phyloP scores from a whole-genome alignment of 2,797 vertebrate genomes.

The Bradypodion ventrale region DNA sequence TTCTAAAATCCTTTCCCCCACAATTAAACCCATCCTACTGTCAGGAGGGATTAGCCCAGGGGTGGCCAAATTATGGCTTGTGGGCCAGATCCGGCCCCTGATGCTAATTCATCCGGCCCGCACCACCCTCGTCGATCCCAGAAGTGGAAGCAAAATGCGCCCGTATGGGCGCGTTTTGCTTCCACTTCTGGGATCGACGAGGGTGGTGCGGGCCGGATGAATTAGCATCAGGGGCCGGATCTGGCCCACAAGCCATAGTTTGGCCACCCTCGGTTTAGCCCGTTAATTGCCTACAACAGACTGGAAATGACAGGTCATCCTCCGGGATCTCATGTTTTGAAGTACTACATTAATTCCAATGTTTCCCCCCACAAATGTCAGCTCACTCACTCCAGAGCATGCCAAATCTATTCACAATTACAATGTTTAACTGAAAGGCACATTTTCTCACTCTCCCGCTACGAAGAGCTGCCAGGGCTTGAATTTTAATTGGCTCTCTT shows the following conservation, averaged over 20 bases:
- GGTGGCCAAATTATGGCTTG: too few species aligned
- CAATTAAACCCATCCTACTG: not conserved
- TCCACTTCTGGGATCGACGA: too few species aligned
- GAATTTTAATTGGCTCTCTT: not conserved
- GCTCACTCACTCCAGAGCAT: not conserved
- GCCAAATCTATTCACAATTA: not conserved
- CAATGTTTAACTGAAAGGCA: not conserved
- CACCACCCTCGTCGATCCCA: too few species aligned
- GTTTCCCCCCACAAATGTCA: slow-evolving; percentile 6
- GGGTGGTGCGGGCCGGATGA: too few species aligned
- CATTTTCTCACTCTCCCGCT: not conserved
- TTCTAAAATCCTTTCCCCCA: not conserved
- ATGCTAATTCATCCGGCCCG: too few species aligned
- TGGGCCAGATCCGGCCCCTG: too few species aligned
- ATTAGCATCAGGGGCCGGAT: too few species aligned
- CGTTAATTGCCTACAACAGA: not conserved
- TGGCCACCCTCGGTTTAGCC: too few species aligned
- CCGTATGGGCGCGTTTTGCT: too few species aligned
- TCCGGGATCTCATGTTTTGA: not conserved
- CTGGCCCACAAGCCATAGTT: too few species aligned
- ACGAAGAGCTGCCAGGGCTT: not conserved
- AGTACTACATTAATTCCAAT: not conserved
- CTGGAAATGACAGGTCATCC: not conserved
- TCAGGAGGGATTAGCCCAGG: too few species aligned
- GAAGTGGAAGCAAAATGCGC: too few species aligned